A percentile compares a stretch with the other conserved stretches of the same genome.
These are phyloP conservation scores for Zoanthus solanderi DNA, from an alignment of 92 coral and sea anemone genomes.

Conservation along the genomic window DNA sequence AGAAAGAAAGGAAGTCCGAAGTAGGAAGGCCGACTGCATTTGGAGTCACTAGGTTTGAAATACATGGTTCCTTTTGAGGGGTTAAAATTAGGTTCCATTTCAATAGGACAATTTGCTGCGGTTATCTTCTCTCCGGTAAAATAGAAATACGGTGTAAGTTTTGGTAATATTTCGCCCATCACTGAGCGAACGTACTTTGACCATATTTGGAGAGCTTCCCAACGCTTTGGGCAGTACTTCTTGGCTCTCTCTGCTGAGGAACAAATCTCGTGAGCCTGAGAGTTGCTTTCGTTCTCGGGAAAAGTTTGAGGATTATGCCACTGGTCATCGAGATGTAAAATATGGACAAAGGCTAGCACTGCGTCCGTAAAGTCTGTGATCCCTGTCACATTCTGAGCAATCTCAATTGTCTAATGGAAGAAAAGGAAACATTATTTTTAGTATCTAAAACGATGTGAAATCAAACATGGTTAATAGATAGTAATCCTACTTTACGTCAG, in stretches of 20 bases:
- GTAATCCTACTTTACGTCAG: too few relatives aligned
- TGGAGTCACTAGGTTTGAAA: conserved; percentile 74
- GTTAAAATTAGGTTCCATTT: conserved; percentile 86
- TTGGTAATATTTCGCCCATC: conserved; percentile 85
- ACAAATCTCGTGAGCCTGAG: conserved; percentile 80
- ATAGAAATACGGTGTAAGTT: conserved; percentile 78
- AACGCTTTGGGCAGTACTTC: conserved; percentile 81
- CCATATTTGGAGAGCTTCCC: conserved; percentile 95
- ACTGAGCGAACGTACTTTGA: conserved; percentile 65
- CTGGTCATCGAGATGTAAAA: conserved; percentile 54
- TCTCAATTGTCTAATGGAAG: conserved; percentile 65
- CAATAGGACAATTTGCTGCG: conserved; percentile 90
- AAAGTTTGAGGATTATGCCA: conserved; percentile 88
- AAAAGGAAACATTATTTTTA: neutral
- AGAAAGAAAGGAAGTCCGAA: conserved; percentile 90
- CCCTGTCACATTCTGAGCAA: conserved; percentile 76
- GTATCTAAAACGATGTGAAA: too few relatives aligned
- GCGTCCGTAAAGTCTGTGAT: conserved; percentile 63
- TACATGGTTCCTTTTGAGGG: conserved; percentile 95
- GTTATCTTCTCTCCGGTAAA: conserved; percentile 85
- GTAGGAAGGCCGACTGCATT: conserved; percentile 75
- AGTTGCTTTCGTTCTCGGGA: conserved; percentile 91
- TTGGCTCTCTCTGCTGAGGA: conserved; percentile 73
- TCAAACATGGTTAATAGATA: too few relatives aligned
- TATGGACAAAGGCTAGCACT: conserved; percentile 58